Evolutionary conservation across 2,888 invertebrate genomes (phyloP).

Genomic region (Spicauda simplicius): DNA sequence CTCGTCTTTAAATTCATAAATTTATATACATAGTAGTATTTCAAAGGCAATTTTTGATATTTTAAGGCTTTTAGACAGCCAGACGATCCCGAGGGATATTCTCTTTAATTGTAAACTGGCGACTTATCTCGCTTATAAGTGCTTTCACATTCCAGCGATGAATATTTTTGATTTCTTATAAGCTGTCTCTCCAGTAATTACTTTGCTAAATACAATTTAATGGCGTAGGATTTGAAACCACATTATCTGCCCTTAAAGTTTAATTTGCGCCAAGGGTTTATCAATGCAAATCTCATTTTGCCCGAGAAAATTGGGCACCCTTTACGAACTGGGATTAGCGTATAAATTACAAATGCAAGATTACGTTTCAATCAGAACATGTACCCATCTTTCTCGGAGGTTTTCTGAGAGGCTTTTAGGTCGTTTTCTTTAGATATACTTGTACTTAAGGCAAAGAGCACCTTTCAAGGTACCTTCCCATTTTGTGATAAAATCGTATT

Average conservation of each 20-base stretch:
- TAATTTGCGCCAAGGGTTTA: conserved; percentile 4
- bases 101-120: neutral
- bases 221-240: neutral
- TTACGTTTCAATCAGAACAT: conserved; percentile 2
- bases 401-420: neutral
- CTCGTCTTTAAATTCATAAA: too few species aligned
- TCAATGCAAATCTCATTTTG: conserved; percentile 23
- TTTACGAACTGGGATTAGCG: conserved; percentile 4
- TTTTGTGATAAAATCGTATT: too few species aligned
- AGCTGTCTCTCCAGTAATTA: neutral
- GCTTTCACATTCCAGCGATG: neutral
- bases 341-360: conserved; percentile 11
- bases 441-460: too few species aligned
- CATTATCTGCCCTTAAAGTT: conserved; percentile 1
- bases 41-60: neutral
- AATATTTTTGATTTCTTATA: neutral
- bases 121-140: neutral
- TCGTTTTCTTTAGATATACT: neutral
- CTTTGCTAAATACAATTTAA: neutral
- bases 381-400: neutral
- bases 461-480: too few species aligned
- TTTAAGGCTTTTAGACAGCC: neutral
- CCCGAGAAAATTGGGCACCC: conserved; percentile 1
- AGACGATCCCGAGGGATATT: neutral
- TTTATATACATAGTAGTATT: too few species aligned